Conservation (phyloP, 1,140 invertebrate genomes). For the Papilio helenus region DNA sequence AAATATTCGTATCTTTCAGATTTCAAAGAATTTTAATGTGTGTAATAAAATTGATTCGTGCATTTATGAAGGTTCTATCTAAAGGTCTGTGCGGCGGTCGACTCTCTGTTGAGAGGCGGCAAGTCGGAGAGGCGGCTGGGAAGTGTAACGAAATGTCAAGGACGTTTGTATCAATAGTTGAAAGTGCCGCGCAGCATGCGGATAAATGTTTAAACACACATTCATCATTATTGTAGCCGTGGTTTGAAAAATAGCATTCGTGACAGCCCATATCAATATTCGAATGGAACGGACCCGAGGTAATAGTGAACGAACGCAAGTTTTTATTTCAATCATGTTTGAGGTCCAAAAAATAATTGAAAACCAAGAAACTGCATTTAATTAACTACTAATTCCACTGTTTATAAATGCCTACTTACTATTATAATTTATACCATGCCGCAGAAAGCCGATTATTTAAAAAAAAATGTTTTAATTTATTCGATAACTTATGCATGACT, state of each 20-base stretch:
- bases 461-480: conserved; percentile 1
- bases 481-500: neutral
- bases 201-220: conserved; percentile 25
- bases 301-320: neutral
- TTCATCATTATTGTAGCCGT: conserved; percentile 3
- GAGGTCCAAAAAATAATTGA: neutral
- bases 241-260: neutral
- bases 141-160: conserved; percentile 68
- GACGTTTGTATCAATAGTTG: conserved; percentile 47
- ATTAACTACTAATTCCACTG: neutral
- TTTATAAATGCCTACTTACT: neutral
- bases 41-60: conserved; percentile 41
- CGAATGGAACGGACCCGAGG: neutral
- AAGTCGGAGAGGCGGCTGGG: conserved; percentile 46
- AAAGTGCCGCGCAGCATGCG: conserved; percentile 23
- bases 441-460: too few relatives aligned
- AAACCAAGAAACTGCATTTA: neutral
- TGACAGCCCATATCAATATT: neutral
- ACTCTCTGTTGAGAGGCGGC: neutral
- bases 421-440: too few relatives aligned
- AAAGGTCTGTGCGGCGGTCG: conserved; percentile 48
- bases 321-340: neutral
- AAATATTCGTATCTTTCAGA: conserved; percentile 13
- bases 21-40: conserved; percentile 37
- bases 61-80: conserved; percentile 46